These are phyloP conservation scores for Noctuana brunneofusca DNA, from an alignment of 2,888 invertebrate species.

Conservation along the genomic window DNA sequence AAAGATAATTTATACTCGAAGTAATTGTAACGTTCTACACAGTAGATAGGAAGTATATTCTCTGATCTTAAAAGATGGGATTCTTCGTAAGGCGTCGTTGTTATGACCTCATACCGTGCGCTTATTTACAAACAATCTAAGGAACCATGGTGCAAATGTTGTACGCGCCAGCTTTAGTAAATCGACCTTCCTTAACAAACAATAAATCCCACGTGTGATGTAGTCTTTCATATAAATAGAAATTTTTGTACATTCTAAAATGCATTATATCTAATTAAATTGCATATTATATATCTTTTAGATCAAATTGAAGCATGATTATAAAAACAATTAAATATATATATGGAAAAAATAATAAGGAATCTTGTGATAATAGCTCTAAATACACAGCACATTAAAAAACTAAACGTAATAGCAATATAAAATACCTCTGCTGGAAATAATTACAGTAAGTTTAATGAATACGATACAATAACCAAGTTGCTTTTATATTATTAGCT, in stretches of 20 bases:
- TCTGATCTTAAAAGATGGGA: too few species aligned
- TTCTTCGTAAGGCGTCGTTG: too few species aligned
- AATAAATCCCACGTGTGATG: slow-evolving; percentile 36
- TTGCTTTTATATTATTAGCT: too few species aligned
- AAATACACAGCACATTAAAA: neutral
- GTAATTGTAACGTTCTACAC: too few species aligned
- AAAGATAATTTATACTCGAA: too few species aligned
- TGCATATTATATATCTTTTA: neutral
- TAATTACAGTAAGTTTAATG: too few species aligned
- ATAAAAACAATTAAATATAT: neutral
- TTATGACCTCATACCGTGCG: too few species aligned
- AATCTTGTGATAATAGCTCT: neutral
- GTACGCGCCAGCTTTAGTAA: neutral
- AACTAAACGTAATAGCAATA: neutral
- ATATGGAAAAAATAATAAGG: too few species aligned
- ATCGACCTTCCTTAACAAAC: slow-evolving; percentile 32
- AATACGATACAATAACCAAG: too few species aligned
- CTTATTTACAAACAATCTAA: neutral
- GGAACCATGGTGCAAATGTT: neutral
- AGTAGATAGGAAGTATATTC: too few species aligned
- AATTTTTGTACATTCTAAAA: slow-evolving; percentile 48
- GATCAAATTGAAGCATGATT: neutral
- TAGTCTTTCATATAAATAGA: slow-evolving; percentile 49
- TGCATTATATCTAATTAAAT: too few species aligned
- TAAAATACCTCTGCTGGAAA: too few species aligned